Percentiles rank a stretch among this genome's conserved stretches.
Evolutionary conservation across 2,797 vertebrate genomes (phyloP).

Genomic region (Buphagus erythrorhynchus): DNA sequence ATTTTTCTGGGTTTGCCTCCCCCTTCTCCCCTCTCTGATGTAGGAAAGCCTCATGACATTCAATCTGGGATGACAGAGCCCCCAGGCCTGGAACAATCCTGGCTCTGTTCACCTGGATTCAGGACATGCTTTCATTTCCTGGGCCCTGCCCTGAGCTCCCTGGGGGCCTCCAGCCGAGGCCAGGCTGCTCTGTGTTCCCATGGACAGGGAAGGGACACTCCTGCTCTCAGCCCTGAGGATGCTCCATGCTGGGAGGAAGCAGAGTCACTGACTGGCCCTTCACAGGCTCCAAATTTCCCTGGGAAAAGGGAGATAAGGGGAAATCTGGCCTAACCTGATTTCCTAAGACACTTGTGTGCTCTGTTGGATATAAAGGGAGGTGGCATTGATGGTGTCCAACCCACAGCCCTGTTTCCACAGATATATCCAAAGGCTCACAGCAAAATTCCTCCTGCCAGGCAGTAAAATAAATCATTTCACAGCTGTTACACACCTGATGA

Average conservation of each 20-base stretch:
- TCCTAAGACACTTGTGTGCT: neutral
- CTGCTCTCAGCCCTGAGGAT: neutral
- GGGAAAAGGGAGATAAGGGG: neutral
- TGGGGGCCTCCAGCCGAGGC: neutral
- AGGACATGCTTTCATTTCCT: neutral
- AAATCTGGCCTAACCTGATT: neutral
- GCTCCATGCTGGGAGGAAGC: neutral
- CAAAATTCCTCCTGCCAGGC: neutral
- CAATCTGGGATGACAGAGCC: neutral
- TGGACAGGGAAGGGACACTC: accelerated
- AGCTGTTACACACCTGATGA: neutral
- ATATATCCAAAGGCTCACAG: neutral
- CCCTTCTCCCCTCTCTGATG: neutral
- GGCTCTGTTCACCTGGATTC: neutral
- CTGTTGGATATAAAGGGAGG: neutral
- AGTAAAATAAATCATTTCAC: neutral
- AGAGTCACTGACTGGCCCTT: neutral
- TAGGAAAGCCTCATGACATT: neutral
- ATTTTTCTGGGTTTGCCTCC: neutral
- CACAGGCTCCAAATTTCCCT: neutral
- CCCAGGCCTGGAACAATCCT: neutral
- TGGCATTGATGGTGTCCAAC: accelerated
- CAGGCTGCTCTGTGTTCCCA: neutral
- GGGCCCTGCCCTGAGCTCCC: neutral
- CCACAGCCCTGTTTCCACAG: neutral